These are phyloP conservation scores for Apis dorsata DNA, from an alignment of 1,140 invertebrate genomes.

Conservation along the genomic window DNA sequence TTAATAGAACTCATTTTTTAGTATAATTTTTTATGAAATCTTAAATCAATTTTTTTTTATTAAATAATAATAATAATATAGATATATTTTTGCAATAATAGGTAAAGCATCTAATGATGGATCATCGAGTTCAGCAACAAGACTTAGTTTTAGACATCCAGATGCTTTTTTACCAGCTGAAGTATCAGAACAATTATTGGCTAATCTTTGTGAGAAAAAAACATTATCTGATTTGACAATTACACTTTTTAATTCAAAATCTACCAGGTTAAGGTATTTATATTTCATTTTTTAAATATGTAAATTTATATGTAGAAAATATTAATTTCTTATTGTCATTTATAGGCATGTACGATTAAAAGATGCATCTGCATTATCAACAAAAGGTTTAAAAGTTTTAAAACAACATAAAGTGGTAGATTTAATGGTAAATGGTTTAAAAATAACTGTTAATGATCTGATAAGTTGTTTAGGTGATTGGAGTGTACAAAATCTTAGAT, in stretches of 20 bases:
- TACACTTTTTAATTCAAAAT: constrained; percentile 84
- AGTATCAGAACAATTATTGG: constrained; percentile 85
- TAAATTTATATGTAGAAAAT: constrained; percentile 5
- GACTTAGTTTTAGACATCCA: constrained; percentile 83
- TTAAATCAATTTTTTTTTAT: constrained; percentile 61
- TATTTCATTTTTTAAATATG: background rate
- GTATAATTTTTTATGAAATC: constrained; percentile 14
- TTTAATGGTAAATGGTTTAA: constrained; percentile 84
- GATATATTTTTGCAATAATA: constrained; percentile 54
- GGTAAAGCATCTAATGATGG: constrained; percentile 64
- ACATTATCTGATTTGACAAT: constrained; percentile 84
- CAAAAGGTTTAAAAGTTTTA: constrained; percentile 84
- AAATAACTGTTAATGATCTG: constrained; percentile 84
- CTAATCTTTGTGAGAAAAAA: constrained; percentile 83
- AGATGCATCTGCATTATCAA: constrained; percentile 82
- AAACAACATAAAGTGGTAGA: constrained; percentile 84
- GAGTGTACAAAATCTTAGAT: constrained; percentile 85
- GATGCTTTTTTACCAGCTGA: constrained; percentile 85
- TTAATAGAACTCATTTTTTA: background rate
- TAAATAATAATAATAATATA: constrained; percentile 42
- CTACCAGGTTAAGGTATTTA: constrained; percentile 82
- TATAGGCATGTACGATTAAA: constrained; percentile 80
- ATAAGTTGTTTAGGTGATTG: constrained; percentile 87
- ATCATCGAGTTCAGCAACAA: constrained; percentile 69
- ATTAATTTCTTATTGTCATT: constrained; percentile 38